phyloP scores from a whole-genome alignment of 2,888 invertebrate species.

The Cephus pygmeus region DNA sequence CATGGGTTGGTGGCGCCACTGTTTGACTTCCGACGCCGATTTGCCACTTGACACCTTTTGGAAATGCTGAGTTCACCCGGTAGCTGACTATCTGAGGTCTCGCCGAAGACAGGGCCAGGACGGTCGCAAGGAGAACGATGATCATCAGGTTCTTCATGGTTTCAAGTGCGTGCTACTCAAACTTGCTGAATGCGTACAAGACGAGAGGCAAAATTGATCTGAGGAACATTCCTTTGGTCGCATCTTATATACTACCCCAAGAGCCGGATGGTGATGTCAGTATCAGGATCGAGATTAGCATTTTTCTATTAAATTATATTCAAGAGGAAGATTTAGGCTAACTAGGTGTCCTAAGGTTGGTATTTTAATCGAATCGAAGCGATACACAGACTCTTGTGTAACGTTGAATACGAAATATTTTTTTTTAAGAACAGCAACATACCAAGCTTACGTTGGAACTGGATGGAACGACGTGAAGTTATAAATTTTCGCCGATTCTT shows the following conservation, averaged over 20 bases:
- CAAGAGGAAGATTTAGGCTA: not conserved
- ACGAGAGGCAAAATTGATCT: not conserved
- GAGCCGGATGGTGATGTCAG: not conserved
- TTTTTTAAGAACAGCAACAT: not conserved
- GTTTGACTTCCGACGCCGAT: not conserved
- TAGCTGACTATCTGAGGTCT: not conserved
- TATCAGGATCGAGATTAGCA: not conserved
- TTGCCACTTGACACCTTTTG: not conserved
- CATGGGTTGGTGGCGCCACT: not conserved
- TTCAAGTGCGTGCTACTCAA: not conserved
- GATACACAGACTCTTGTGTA: not conserved
- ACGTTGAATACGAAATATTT: not conserved
- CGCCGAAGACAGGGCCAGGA: not conserved
- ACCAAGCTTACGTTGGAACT: not conserved
- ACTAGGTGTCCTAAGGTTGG: slow-evolving; percentile 1
- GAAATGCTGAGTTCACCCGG: not conserved
- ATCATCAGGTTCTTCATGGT: not conserved
- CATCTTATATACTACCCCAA: slow-evolving; percentile 2
- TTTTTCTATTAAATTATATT: slow-evolving; percentile 2
- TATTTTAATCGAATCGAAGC: not conserved
- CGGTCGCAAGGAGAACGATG: not conserved
- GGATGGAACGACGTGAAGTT: not conserved
- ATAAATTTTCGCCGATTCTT: not conserved
- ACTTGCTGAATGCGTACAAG: not conserved
- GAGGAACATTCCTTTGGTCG: not conserved